Evolutionary conservation across 2,113 vertebrate genomes (phyloP), one percentile per base, ranked within the genome.

Genomic region (Copsychus sechellarum): DNA sequence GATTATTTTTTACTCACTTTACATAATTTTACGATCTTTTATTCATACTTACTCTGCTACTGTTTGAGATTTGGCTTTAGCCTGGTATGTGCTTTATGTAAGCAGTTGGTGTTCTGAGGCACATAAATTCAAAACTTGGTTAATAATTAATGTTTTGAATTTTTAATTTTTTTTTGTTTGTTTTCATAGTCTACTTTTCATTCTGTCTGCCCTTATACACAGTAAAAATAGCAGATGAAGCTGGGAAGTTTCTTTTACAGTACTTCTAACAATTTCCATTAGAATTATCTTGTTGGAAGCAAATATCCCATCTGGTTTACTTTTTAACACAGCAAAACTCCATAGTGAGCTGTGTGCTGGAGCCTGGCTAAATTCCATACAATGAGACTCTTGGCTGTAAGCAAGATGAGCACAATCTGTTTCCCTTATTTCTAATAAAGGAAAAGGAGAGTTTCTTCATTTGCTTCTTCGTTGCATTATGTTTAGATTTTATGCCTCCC

Each of bases 221-320:
- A 90, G 42, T 93, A 86, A 98, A 98, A 97, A 96, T 79, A 97
- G 81, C 96, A 97, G 89, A 95, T 95, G 92, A 98, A 97, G 78
- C 95, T 92, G 83, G 95, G 95, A 97, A 98, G 94, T 97, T 97
- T 97, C 80, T 97, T 87, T 96, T 95, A 86, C 81, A 91, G 86
- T 92, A 96, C 86, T 97, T 97, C 71, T 40, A 96, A 97, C 80
- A 88, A 90, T 97, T 97, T 97, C 76, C 95, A 91, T 82, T 83
- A 92, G 83, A 97, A 96, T 97, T 95, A 93, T 97, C 94, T 96
- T 96, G 67, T 95, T 97, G 92, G 88, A 97, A 97, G 96, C 84
- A 97, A 97, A 97, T 95, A 92, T 95, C 96, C 98, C 98, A 97
- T 98, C 97, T 98, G 98, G 96, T 96, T 97, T 95, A 92, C 77